Conservation (phyloP, 2,797 vertebrate species). For the Glossophaga mutica region DNA sequence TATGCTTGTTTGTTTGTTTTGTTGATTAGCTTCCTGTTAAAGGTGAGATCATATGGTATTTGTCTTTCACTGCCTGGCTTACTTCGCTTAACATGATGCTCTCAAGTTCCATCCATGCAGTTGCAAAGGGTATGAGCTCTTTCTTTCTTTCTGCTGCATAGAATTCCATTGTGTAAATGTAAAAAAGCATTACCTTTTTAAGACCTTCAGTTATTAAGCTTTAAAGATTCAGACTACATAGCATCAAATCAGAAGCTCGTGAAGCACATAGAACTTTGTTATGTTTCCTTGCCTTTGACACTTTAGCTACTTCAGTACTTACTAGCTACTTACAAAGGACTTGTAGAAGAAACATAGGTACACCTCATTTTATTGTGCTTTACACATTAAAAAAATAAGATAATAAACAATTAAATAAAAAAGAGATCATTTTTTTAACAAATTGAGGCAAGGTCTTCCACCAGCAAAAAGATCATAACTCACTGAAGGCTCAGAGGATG, state of each 20-base stretch:
- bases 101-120: no score
- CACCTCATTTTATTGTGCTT: not conserved
- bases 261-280: not conserved
- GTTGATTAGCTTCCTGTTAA: no score
- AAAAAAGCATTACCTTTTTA: not conserved
- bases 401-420: no score
- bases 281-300: not conserved
- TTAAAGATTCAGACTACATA: not conserved
- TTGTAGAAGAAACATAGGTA: not conserved
- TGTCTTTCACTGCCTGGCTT: no score
- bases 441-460: not conserved
- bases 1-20: no score
- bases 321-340: not conserved
- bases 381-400: no score
- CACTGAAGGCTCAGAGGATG: not conserved
- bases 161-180: no score
- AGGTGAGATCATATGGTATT: no score
- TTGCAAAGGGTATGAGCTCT: no score
- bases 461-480: not conserved
- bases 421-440: not conserved
- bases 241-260: not conserved
- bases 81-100: no score
- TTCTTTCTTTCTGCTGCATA: no score
- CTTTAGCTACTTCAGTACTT: not conserved
- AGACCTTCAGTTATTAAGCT: not conserved